Base-by-base conservation (phyloP, 2,888 invertebrate species). In the Lepidocyrtinus sp. region DNA sequence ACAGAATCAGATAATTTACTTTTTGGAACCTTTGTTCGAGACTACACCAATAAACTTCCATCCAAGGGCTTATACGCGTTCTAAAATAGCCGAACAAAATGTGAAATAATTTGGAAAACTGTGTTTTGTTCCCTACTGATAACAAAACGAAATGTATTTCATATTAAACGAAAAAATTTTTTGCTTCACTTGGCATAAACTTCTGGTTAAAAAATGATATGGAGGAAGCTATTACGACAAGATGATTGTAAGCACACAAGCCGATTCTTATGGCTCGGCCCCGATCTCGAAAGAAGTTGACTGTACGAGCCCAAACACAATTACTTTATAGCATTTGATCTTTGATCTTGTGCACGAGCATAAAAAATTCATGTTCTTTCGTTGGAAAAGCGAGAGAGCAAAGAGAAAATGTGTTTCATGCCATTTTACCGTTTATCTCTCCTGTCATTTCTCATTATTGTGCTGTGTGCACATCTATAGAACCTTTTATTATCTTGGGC, bases 251-350 rank as follows among this genome's bases (percentile, higher is more conserved):
- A 50, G 50, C 15, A 36, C 12, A 7, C 36, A 36, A 36, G 36
- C 12, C 12, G 36, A 36, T 5, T 36, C 36, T n/a, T n/a, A n/a
- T n/a, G n/a, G n/a, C n/a, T n/a, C n/a, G n/a, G n/a, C n/a, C n/a
- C n/a, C n/a, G n/a, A n/a, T n/a, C n/a, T n/a, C n/a, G n/a, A n/a
- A n/a, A n/a, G n/a, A 17, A 50, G 15, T 2, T 12, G 50, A 50
- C n/a, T 50, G 50, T 17, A 15, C 50, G 50, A n/a, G 12, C 50
- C 27, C 61, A 36, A 70, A 70, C 45, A 71, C 71, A 71, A 64
- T 63, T 69, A 70, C 69, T 50, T 50, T 50, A 50, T 50, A 50
- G 50, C 19, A n/a, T 73, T 72, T 71, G 77, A 77, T 77, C 71
- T 77, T 72, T 77, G 77, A 77, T 77, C 77, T 72, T 27, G 2